Conservation (phyloP, 2,113 vertebrate species). For the Coryphaenoides rupestris region DNA sequence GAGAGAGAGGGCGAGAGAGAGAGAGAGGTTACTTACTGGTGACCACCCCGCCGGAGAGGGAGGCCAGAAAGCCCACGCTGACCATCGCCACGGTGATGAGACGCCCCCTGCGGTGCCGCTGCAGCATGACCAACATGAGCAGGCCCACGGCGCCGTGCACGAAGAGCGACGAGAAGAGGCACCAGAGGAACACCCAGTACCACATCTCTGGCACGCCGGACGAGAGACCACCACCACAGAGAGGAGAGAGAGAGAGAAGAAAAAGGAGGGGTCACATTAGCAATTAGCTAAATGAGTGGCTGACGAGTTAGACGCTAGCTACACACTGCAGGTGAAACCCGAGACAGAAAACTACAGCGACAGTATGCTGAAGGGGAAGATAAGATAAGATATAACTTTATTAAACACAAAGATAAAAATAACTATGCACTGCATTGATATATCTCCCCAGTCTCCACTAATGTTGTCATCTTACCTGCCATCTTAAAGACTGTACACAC, state of each 20-base stretch:
- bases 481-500: no score
- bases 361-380: no score
- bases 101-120: conserved; percentile 90
- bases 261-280: background rate
- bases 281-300: no score
- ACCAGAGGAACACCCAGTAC: conserved; percentile 99
- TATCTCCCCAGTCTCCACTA: no score
- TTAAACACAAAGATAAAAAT: no score
- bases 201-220: conserved; percentile 89
- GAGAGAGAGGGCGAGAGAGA: background rate
- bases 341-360: no score
- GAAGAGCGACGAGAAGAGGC: conserved; percentile 96
- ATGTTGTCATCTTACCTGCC: no score
- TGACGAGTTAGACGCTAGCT: no score
- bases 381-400: no score
- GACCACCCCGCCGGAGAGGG: conserved; percentile 90
- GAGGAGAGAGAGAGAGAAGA: background rate
- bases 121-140: conserved; percentile 94
- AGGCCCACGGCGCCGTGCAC: conserved; percentile 89
- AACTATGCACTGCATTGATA: no score
- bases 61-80: conserved; percentile 92
- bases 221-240: conserved; percentile 27
- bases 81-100: conserved; percentile 91
- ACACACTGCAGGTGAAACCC: no score
- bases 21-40: conserved; percentile 86